These are phyloP conservation scores for Nasua narica DNA, from an alignment of 2,797 vertebrate genomes.

Conservation along the genomic window DNA sequence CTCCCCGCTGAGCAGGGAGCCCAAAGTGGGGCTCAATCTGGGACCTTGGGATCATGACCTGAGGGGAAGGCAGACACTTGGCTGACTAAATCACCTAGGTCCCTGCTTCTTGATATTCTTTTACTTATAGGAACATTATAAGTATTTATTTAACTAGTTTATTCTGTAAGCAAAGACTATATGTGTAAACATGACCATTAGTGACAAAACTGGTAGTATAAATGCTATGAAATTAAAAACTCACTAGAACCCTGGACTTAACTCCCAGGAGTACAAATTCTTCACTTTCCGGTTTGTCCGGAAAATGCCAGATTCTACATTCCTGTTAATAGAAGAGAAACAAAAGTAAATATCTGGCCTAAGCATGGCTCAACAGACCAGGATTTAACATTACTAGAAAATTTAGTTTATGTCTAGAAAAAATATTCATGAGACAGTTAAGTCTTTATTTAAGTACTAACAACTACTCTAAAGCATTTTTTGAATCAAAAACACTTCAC, in stretches of 20 bases:
- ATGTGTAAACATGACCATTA: not conserved
- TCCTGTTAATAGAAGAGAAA: not conserved
- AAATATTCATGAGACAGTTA: not conserved
- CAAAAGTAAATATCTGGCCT: not conserved
- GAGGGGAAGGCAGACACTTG: not conserved
- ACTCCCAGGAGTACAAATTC: not conserved
- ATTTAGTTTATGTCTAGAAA: not conserved
- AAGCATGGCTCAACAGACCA: not conserved
- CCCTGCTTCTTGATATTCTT: not conserved
- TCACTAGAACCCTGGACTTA: not conserved
- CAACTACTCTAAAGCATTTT: not conserved
- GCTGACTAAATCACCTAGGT: not conserved
- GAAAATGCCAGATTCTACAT: not conserved
- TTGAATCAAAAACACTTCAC: not conserved
- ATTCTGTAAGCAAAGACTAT: not conserved
- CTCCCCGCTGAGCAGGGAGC: not conserved
- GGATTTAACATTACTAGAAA: not conserved
- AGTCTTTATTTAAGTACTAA: not conserved
- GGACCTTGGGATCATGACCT: not conserved
- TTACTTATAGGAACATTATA: not conserved
- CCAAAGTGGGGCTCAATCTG: rapidly evolving
- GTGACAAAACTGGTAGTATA: not conserved
- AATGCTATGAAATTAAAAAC: not conserved
- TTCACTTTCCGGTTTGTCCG: not conserved
- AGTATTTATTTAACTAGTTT: not conserved